Conservation (phyloP, 2,113 vertebrate species). For the Pangasianodon gigas region DNA sequence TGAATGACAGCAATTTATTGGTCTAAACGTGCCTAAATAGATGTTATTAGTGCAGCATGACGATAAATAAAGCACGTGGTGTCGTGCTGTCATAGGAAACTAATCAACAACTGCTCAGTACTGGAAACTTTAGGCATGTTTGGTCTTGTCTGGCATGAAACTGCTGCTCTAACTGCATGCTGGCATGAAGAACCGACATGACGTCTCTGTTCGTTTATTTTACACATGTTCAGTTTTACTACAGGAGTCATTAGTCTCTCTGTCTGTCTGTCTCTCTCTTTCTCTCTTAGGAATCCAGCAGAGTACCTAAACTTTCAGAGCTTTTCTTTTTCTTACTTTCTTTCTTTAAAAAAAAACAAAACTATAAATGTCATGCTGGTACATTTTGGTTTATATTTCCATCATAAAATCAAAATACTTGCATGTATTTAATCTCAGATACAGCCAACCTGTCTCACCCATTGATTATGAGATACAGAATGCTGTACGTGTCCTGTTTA, state of each 20-base stretch:
- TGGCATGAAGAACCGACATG: conserved; percentile 27
- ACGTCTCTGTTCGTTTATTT: conserved; percentile 39
- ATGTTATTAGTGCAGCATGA: background rate
- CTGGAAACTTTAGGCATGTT: background rate
- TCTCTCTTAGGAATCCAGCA: background rate
- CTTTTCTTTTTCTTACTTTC: background rate
- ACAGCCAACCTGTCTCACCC: background rate
- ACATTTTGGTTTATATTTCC: background rate
- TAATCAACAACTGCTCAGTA: background rate
- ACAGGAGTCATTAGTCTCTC: conserved; percentile 20
- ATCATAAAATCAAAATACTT: background rate
- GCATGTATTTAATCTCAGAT: background rate
- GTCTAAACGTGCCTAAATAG: background rate
- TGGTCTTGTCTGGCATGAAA: background rate
- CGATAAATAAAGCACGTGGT: background rate
- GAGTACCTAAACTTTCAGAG: background rate
- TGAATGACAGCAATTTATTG: background rate
- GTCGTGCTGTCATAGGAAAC: background rate
- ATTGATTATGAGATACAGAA: background rate
- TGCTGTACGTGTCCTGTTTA: background rate
- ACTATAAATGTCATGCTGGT: too few relatives aligned
- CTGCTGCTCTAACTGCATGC: background rate
- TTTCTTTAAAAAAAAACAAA: background rate
- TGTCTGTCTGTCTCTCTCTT: background rate
- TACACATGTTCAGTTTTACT: conserved; percentile 47